Conservation (phyloP, 2,797 vertebrate species). For the Cercopithecus diana region DNA sequence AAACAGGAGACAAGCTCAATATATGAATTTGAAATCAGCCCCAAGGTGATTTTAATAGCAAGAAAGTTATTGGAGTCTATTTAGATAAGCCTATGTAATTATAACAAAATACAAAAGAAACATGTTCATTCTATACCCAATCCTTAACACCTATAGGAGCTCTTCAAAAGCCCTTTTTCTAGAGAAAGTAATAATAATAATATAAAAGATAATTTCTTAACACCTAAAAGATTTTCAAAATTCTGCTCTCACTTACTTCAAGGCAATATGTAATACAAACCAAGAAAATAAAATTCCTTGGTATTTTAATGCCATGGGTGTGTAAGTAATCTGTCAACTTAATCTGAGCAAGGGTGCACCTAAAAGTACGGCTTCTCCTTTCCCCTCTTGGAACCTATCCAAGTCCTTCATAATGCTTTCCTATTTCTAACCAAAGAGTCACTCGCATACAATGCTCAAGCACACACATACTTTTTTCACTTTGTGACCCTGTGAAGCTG, state of each 20-base stretch:
- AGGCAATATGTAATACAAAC: background rate
- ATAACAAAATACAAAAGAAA: background rate
- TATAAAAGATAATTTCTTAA: background rate
- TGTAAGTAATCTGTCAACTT: rapidly evolving
- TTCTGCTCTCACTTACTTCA: background rate
- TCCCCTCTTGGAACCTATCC: rapidly evolving
- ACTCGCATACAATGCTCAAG: rapidly evolving
- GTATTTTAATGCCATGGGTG: background rate
- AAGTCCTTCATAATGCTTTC: background rate
- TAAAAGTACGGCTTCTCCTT: rapidly evolving
- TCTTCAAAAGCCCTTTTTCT: background rate
- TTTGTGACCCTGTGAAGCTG: background rate
- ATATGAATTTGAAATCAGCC: constrained; percentile 40
- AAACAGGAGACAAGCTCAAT: background rate
- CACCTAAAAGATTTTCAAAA: background rate
- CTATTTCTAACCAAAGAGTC: background rate
- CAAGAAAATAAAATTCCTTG: background rate
- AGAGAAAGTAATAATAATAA: background rate
- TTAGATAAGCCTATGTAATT: background rate
- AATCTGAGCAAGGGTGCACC: background rate
- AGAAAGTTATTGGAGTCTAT: background rate
- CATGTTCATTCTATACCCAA: background rate
- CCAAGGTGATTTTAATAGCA: background rate
- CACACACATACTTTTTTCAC: rapidly evolving
- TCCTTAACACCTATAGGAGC: background rate